Evolutionary conservation across 2,797 vertebrate species (phyloP).

Genomic region (Ibycter americanus): DNA sequence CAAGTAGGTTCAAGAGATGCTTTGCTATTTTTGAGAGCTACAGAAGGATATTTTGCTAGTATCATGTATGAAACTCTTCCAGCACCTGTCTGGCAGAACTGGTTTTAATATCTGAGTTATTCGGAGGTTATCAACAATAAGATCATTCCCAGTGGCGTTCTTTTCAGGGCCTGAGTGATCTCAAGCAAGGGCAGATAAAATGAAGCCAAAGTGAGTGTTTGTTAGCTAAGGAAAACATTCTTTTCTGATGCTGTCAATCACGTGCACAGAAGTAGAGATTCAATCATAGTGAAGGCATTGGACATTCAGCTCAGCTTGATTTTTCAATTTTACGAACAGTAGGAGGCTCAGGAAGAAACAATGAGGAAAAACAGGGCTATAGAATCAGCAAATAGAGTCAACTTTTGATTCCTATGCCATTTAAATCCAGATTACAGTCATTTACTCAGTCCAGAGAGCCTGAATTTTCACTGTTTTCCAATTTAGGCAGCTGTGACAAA

Average conservation of each 20-base stretch:
- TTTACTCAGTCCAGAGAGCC: conserved; percentile 24
- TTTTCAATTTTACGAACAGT: conserved; percentile 74
- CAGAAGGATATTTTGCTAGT: not conserved
- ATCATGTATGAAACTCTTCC: not conserved
- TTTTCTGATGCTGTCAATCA: conserved; percentile 25
- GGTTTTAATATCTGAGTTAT: not conserved
- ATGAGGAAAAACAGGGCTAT: conserved; percentile 39
- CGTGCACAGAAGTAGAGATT: not conserved
- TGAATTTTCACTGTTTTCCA: not conserved
- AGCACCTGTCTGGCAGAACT: not conserved
- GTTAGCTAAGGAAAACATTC: not conserved
- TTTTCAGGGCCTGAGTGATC: not conserved
- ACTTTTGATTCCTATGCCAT: conserved; percentile 11
- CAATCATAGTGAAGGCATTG: conserved; percentile 36
- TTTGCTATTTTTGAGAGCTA: not conserved
- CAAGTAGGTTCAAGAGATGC: not conserved
- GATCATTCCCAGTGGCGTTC: not conserved
- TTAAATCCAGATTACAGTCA: conserved; percentile 57
- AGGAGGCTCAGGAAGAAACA: conserved; percentile 57
- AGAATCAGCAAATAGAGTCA: conserved; percentile 32
- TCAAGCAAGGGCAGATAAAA: not conserved
- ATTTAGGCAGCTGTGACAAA: not conserved
- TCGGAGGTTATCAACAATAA: not conserved
- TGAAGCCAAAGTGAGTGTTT: not conserved
- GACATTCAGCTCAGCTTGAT: conserved; percentile 60